These are phyloP conservation scores for Drosophila bifasciata DNA, from an alignment of 1,140 invertebrate species.

Conservation along the genomic window DNA sequence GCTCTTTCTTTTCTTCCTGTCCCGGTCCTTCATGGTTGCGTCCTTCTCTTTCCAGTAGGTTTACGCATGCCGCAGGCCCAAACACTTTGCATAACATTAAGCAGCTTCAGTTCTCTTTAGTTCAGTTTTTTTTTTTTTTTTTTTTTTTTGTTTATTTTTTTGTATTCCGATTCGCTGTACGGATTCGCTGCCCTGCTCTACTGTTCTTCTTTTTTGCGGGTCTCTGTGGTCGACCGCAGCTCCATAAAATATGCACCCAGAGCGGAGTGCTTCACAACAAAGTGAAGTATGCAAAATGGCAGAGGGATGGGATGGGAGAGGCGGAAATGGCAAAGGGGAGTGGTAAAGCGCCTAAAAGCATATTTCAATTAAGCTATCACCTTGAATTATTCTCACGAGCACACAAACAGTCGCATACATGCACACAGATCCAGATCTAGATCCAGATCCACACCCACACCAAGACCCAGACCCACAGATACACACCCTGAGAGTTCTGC, in stretches of 20 bases:
- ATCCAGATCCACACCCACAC: conserved; percentile 23
- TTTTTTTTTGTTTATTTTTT: conserved; percentile 30
- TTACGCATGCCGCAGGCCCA: conserved; percentile 66
- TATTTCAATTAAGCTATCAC: conserved; percentile 84
- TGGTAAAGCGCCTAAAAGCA: conserved; percentile 82
- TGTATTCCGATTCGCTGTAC: conserved; percentile 40
- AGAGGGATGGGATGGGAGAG: conserved; percentile 5
- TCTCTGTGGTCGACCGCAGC: conserved; percentile 68
- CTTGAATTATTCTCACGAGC: conserved; percentile 83
- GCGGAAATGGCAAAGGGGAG: conserved; percentile 14
- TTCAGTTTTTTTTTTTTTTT: conserved; percentile 34
- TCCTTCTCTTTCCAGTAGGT: conserved; percentile 7
- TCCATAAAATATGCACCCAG: conserved; percentile 78
- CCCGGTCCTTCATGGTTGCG: conserved; percentile 3
- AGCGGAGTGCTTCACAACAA: conserved; percentile 49
- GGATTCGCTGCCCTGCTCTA: conserved; percentile 22
- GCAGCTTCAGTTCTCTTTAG: conserved; percentile 53
- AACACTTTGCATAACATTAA: conserved; percentile 82
- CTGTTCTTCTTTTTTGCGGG: conserved; percentile 28
- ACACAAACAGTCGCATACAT: conserved; percentile 24
- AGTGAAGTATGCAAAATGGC: conserved; percentile 73
- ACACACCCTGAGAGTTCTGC: conserved; percentile 31
- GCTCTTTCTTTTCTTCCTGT: background rate
- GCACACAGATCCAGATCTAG: conserved; percentile 4
- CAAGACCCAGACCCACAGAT: too few relatives aligned